A percentile compares a stretch with the other conserved stretches of the same genome.
Conservation (phyloP, 2,888 invertebrate species). For the Oithona nana region DNA sequence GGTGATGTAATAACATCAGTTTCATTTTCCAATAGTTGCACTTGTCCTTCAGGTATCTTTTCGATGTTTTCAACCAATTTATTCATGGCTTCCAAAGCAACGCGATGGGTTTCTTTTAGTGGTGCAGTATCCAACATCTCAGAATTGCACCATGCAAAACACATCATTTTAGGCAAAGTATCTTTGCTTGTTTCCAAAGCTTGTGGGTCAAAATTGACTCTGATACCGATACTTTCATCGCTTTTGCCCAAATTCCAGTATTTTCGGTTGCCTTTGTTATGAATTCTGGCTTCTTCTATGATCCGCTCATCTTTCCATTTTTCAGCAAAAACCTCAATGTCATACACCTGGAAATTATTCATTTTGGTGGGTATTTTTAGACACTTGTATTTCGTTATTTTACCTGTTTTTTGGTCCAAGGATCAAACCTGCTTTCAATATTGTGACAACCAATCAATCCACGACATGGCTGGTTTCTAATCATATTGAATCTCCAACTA, state of each 20-base stretch:
- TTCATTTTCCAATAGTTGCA: no score
- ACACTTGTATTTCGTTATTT: not conserved
- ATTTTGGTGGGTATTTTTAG: not conserved
- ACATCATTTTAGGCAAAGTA: not conserved
- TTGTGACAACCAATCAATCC: not conserved
- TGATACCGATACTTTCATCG: not conserved
- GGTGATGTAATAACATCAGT: no score
- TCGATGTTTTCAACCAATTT: no score
- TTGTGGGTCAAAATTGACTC: no score
- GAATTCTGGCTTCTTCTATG: not conserved
- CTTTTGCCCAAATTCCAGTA: not conserved
- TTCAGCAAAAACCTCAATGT: no score
- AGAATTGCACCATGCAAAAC: conserved; percentile 3
- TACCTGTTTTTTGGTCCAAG: not conserved
- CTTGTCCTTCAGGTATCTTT: no score
- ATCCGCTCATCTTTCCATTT: no score
- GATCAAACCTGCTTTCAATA: not conserved
- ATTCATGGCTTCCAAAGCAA: no score
- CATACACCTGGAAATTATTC: no score
- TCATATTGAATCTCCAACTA: not conserved
- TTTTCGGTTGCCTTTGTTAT: not conserved
- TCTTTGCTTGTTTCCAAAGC: not conserved
- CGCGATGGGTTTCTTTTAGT: not conserved
- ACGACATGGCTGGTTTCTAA: not conserved
- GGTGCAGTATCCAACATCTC: not conserved